These are phyloP conservation scores for Eucidaris tribuloides DNA, from an alignment of 35 echinoderm and acorn worm species.

Conservation along the genomic window DNA sequence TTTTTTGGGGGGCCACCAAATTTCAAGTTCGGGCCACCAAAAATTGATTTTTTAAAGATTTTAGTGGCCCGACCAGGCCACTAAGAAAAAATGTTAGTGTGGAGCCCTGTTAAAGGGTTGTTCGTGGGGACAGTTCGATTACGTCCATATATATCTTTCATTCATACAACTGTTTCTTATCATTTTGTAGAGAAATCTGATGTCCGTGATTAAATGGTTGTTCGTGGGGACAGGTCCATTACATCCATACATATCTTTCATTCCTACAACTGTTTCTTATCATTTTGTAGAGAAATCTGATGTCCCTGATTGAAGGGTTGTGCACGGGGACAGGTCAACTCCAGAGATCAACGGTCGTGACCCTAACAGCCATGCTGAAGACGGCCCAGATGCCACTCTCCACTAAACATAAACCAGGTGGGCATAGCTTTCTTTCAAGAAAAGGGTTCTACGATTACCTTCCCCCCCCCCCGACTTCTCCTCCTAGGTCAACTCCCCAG, in stretches of 20 bases:
- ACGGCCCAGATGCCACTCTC: slow-evolving; percentile 86
- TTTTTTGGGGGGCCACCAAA: too few species aligned
- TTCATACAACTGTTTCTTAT: not conserved
- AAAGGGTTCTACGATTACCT: too few species aligned
- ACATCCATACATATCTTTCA: not conserved
- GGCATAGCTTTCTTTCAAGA: too few species aligned
- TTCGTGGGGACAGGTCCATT: not conserved
- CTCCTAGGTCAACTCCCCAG: too few species aligned
- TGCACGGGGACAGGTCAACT: slow-evolving; percentile 85
- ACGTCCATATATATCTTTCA: not conserved
- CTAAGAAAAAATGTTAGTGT: too few species aligned
- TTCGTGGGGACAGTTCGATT: not conserved
- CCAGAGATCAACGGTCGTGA: slow-evolving; percentile 87
- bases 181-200: slow-evolving; percentile 83
- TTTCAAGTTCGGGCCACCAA: too few species aligned
- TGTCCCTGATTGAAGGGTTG: slow-evolving; percentile 93
- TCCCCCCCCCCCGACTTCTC: too few species aligned
- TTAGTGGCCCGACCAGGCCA: too few species aligned
- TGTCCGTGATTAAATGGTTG: slow-evolving; percentile 57
- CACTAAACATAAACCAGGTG: slow-evolving; percentile 43
- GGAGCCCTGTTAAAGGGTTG: too few species aligned
- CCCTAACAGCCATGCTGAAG: slow-evolving; percentile 95
- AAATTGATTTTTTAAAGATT: too few species aligned
- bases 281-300: slow-evolving; percentile 83
- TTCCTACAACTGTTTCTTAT: not conserved